Evolutionary conservation across 2,113 vertebrate species (phyloP), one percentile per base, ranked within the genome.

Genomic region (Cinclus mexicanus): DNA sequence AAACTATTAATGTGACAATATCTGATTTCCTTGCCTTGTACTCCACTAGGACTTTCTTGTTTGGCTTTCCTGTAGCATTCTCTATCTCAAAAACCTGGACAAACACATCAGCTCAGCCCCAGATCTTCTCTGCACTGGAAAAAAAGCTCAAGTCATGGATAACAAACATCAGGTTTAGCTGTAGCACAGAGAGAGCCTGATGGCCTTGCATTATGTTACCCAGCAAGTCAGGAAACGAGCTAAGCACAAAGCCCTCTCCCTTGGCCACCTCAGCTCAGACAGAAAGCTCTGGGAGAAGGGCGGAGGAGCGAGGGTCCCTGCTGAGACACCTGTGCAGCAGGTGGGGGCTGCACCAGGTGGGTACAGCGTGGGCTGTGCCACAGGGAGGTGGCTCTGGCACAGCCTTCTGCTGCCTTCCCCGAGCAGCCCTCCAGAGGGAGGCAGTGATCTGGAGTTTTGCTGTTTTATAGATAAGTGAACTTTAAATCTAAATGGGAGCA

Each of bases 351-450:
- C 21, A 14, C 3, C 3, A 11, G 35, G 2, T 7, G 37, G 33
- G 16, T 12, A 4, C 41, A 22, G 11, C 1, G 2, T 0, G 6
- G 35, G 31, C 37, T 4, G 1, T 12, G 42, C 33, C 7, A 1
- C 37, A 44, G 63, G 29, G 26, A 25, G 9, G 26, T 21, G 37
- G n/a, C 70, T 17, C 1, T 10, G 53, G 31, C 61, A 50, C 61
- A 41, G 8, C 29, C 19, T 33, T 41, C 65, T 65, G 33, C 77
- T 21, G 7, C 37, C 20, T 7, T 20, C 55, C 50, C 37, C 9
- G 9, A 61, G 81, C 19, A 57, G 82, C 31, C 68, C n/a, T 39
- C 52, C 33, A 42, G 65, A 72, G n/a, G 7, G 3, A 52, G 37
- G 9, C 33, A 22, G 26, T 23, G 50, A 31, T 44, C 17, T 42